Evolutionary conservation across 2,113 vertebrate genomes (phyloP).

Genomic region (Prionailurus bengalensis): DNA sequence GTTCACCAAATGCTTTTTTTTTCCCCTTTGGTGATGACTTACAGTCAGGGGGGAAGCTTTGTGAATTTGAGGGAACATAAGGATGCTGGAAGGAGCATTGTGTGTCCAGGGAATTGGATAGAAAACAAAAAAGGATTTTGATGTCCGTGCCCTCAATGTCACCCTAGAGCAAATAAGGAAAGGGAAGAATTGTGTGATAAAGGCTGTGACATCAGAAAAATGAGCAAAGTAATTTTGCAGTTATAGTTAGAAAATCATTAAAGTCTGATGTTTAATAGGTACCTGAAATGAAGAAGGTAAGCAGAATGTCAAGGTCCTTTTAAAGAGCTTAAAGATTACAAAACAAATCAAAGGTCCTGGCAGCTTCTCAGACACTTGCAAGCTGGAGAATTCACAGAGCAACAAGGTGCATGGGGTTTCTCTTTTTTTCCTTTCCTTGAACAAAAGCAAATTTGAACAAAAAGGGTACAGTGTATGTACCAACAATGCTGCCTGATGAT

Average conservation of each 20-base stretch:
- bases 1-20: conserved; percentile 60
- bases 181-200: conserved; percentile 51
- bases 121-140: conserved; percentile 65
- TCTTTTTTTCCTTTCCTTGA: conserved; percentile 34
- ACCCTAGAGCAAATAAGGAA: conserved; percentile 70
- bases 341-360: conserved; percentile 76
- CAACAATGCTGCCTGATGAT: conserved; percentile 15
- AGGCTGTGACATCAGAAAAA: conserved; percentile 58
- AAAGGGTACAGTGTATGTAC: background rate
- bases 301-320: conserved; percentile 77
- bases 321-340: conserved; percentile 74
- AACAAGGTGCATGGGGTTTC: background rate
- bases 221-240: conserved; percentile 69
- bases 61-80: conserved; percentile 63
- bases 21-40: conserved; percentile 47
- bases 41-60: conserved; percentile 63
- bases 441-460: conserved; percentile 71
- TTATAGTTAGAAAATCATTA: conserved; percentile 76
- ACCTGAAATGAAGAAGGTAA: conserved; percentile 75
- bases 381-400: conserved; percentile 57
- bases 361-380: conserved; percentile 22
- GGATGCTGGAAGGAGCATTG: conserved; percentile 29
- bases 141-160: conserved; percentile 53
- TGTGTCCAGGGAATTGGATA: conserved; percentile 56
- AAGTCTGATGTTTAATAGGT: conserved; percentile 72